Percentiles rank a stretch among this genome's conserved stretches.
These are phyloP conservation scores for Anarrhichthys ocellatus DNA, from an alignment of 2,113 vertebrate species.

Conservation along the genomic window DNA sequence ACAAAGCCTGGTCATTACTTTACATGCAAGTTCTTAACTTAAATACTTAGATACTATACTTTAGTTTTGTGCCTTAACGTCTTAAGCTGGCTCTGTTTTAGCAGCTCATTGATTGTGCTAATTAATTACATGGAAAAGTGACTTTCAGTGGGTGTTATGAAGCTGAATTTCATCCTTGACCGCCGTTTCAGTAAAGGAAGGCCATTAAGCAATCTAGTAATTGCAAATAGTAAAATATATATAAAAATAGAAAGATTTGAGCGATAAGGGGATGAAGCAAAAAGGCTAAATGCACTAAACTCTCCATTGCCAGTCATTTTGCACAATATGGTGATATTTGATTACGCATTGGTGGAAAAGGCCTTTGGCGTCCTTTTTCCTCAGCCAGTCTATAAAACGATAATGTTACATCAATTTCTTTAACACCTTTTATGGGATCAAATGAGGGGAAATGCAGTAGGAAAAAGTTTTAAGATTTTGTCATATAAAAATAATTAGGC, in stretches of 20 bases:
- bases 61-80: conserved; percentile 1
- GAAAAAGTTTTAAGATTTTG: not conserved
- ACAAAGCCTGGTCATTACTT: not conserved
- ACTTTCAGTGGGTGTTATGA: conserved; percentile 45
- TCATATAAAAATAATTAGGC: not conserved
- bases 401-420: not conserved
- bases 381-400: not conserved
- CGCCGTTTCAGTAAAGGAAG: not conserved
- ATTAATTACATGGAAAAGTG: conserved; percentile 54
- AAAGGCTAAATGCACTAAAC: not conserved
- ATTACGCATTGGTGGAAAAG: not conserved
- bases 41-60: not conserved
- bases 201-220: not conserved
- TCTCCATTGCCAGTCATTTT: not conserved
- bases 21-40: not conserved
- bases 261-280: not conserved
- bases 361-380: not conserved
- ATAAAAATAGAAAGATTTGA: not conserved
- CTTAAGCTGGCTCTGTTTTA: conserved; percentile 26
- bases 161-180: conserved; percentile 27
- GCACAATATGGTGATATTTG: not conserved
- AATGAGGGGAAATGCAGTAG: not conserved
- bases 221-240: not conserved
- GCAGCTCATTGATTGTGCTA: conserved; percentile 36
- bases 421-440: not conserved